Evolutionary conservation across 2,113 vertebrate genomes (phyloP).

Genomic region (Eurystomus gularis): DNA sequence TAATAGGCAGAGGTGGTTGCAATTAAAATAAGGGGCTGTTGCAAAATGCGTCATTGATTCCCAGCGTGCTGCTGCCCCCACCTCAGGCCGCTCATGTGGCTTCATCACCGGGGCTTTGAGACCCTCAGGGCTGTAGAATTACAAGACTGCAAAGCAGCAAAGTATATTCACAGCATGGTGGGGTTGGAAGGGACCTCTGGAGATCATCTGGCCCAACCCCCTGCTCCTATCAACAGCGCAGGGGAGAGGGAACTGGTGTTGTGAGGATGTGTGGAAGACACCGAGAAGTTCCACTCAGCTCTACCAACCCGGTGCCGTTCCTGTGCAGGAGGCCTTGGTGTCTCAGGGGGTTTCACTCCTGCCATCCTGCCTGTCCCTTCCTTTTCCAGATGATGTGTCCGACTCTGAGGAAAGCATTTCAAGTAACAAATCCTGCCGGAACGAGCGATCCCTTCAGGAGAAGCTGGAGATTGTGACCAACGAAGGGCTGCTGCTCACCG

Average conservation of each 20-base stretch:
- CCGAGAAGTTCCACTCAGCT: too few species aligned
- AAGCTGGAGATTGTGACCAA: slow-evolving; percentile 88
- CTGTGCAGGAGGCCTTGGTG: too few species aligned
- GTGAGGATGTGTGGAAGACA: too few species aligned
- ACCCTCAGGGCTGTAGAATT: neutral
- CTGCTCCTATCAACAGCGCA: too few species aligned
- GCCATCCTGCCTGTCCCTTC: neutral
- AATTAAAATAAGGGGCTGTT: neutral
- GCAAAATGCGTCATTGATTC: rapidly evolving
- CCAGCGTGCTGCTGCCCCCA: neutral
- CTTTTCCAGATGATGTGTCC: slow-evolving; percentile 79
- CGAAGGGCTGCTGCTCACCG: slow-evolving; percentile 90
- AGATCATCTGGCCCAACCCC: too few species aligned
- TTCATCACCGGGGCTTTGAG: neutral
- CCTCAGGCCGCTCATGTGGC: neutral
- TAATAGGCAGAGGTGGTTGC: neutral
- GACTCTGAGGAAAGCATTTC: slow-evolving; percentile 89
- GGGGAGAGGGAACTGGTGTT: too few species aligned
- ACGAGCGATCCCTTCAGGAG: slow-evolving; percentile 88
- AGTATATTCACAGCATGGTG: neutral
- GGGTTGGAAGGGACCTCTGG: too few species aligned
- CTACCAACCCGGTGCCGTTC: too few species aligned
- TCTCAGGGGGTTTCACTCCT: neutral
- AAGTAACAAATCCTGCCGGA: slow-evolving; percentile 83
- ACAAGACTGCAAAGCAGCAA: neutral